Evolutionary conservation across 2,888 invertebrate genomes (phyloP).

Genomic region (Tinea semifulvella): DNA sequence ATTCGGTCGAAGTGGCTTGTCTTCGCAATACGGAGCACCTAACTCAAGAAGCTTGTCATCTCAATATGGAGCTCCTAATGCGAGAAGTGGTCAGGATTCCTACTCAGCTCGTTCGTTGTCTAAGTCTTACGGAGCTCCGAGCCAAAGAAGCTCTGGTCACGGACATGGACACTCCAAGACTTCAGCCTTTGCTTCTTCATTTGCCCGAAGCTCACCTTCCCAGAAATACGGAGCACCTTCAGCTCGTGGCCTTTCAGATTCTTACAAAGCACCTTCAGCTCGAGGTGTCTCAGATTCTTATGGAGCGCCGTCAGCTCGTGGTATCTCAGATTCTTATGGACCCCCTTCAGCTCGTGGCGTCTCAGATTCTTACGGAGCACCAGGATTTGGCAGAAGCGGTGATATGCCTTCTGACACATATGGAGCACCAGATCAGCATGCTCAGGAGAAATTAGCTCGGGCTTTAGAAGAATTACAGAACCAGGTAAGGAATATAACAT

Average conservation of each 20-base stretch:
- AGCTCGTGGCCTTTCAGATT: slow-evolving; percentile 15
- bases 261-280: background rate
- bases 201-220: slow-evolving; percentile 16
- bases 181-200: background rate
- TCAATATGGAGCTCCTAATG: background rate
- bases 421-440: slow-evolving; percentile 46
- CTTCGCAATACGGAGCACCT: slow-evolving; percentile 31
- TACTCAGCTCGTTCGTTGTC: background rate
- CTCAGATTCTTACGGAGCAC: slow-evolving; percentile 29
- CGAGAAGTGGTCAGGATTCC: background rate
- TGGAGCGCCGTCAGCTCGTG: slow-evolving; percentile 27
- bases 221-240: slow-evolving; percentile 20
- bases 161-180: background rate
- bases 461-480: slow-evolving; percentile 38
- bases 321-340: slow-evolving; percentile 25
- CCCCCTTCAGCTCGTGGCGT: slow-evolving; percentile 28
- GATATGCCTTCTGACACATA: slow-evolving; percentile 48
- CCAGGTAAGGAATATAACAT: no score
- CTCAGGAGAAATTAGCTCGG: slow-evolving; percentile 40
- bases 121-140: background rate
- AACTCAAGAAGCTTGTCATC: slow-evolving; percentile 19
- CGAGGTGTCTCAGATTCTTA: background rate
- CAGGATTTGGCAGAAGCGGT: slow-evolving; percentile 22
- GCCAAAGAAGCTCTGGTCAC: background rate
- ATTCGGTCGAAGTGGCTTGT: slow-evolving; percentile 21